Base-by-base conservation (phyloP, 2,888 invertebrate genomes). In the Blastobasis adustella region DNA sequence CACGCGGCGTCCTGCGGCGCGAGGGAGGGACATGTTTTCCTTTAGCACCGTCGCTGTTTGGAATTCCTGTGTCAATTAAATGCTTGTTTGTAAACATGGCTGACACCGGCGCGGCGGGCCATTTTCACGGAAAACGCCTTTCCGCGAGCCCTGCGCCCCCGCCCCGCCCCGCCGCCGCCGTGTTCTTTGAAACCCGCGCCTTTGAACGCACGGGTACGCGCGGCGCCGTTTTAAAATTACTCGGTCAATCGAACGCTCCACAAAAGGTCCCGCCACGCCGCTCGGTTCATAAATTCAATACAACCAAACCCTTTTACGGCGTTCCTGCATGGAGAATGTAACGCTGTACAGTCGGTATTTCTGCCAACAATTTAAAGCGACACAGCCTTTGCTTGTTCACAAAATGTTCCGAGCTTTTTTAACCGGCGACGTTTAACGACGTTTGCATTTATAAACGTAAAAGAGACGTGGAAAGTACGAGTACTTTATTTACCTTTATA, bases 11-110 rank as follows among this genome's bases (percentile, higher is more conserved):
- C 23, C 23, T 23, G 9, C 42, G 42, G 54, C 45, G 58, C 56
- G 60, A 62, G 62, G 63, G 65, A 65, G 64, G 58, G 64, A n/a
- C 8, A 66, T 77, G 80, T 81, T 82, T 82, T 77, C 76, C 71
- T 76, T 76, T 69, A 68, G 65, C 73, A 65, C 66, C 64, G 69
- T 54, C 71, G 60, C 59, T 83, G 83, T 81, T 84, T 82, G 72
- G 71, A 78, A 86, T 83, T 83, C 81, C 69, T 74, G 65, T 66
- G 76, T 79, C 79, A 82, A 82, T 82, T 84, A 82, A 79, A 78
- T 67, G 72, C 66, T 68, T 82, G 79, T 84, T 85, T 83, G 78
- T 83, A 83, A 79, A 83, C 78, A 83, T 59, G 60, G 58, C 60
- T 69, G 77, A 77, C 76, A 78, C 67, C 63, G 67, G 62, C 66